Evolutionary conservation across 2,888 invertebrate species (phyloP), one percentile per base, ranked within the genome.

Genomic region (Mesorhabditis spiculigera): DNA sequence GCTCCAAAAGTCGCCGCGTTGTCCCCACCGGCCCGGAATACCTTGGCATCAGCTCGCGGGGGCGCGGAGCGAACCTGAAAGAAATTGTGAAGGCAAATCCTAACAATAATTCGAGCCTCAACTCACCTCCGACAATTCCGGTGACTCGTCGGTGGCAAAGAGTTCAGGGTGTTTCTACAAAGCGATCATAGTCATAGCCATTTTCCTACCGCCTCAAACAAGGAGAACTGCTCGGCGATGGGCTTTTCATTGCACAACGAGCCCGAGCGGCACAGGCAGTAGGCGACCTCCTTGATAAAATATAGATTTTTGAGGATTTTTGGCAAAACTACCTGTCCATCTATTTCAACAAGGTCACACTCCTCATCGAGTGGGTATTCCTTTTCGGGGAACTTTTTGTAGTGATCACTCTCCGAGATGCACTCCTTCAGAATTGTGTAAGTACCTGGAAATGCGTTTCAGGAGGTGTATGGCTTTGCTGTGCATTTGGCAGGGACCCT

Each of bases 341-440:
- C 65, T 4, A 81, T 72, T 42, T 82, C 79, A 4, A 81, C 71
- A 63, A 82, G 70, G 66, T 82, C 82, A 65, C 82, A 82, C 63
- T 82, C 82, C 16, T 80, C 82, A 44, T 80, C 82, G 16, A 82
- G 69, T 10, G 75, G 75, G 65, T 80, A 79, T 6, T 74, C 75
- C 65, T 82, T 82, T 43, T 73, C 70, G 4, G 82, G 82, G 67
- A 80, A 83, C 5, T 69, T 77, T 42, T 63, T 72, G 71, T 80
- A 79, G 73, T 83, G 83, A 50, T 81, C 81, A 28, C 68, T 67
- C 70, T 82, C 84, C 43, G 80, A 76, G 41, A 84, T 81, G 71
- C 84, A 84, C 67, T 84, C 84, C 68, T 84, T 84, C 75, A 79
- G 74, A 10, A 84, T 71, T n/a, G 81, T 79, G 75, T 77, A 84